Percentiles rank a stretch among this genome's conserved stretches.
Conservation (phyloP, 2,113 vertebrate species). For the Corythornis cristatus region DNA sequence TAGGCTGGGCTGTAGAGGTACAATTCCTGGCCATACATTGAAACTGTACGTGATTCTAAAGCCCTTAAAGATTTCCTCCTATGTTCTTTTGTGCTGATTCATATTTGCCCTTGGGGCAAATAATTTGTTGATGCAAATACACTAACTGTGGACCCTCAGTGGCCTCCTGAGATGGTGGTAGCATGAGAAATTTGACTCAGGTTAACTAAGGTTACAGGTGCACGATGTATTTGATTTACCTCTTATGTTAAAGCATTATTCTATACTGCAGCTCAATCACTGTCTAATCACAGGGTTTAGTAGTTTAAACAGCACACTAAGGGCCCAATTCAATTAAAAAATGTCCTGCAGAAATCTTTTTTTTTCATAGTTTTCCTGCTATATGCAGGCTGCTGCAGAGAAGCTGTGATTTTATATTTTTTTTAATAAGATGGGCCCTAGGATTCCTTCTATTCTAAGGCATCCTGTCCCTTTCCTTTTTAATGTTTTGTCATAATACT, state of each 20-base stretch:
- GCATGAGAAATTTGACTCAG: background rate
- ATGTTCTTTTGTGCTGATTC: background rate
- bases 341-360: conserved; percentile 11
- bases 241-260: background rate
- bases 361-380: background rate
- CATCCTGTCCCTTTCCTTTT: background rate
- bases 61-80: background rate
- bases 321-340: conserved; percentile 61
- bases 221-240: conserved; percentile 5
- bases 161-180: background rate
- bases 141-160: background rate
- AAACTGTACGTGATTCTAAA: background rate
- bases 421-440: background rate
- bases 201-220: background rate
- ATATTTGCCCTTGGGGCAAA: background rate
- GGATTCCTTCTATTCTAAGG: background rate
- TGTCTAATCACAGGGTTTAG: conserved; percentile 46
- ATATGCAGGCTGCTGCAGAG: background rate
- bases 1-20: background rate
- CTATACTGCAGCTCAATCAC: conserved; percentile 2
- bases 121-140: background rate
- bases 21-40: fast-evolving
- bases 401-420: background rate
- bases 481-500: background rate
- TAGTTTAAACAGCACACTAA: conserved; percentile 40